Evolutionary conservation across 2,797 vertebrate species (phyloP), one percentile per base, ranked within the genome.

Genomic region (Anguilla obscura): DNA sequence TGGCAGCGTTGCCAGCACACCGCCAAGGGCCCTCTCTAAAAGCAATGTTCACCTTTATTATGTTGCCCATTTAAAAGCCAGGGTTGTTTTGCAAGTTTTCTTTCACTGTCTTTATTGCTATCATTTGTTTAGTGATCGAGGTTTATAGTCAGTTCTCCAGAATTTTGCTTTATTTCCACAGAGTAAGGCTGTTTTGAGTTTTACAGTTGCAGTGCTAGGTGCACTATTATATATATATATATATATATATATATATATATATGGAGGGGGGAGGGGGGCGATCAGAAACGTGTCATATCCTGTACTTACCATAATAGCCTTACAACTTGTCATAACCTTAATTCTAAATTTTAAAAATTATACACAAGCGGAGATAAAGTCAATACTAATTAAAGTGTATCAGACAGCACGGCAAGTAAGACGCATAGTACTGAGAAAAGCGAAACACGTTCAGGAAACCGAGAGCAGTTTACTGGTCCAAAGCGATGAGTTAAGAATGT

Each of bases 1-100:
- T 87, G 79, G 80, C 60, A 87, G 45, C 52, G 76, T 63, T 66
- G 79, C 56, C 48, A 27, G 71, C 80, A 69, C 58, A 66, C 54
- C 82, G 56, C 45, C 76, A 87, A 79, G 83, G 45, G 56, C 83
- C 24, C 48, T 24, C 50, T 83, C 14, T 18, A 69, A 84, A 54
- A 71, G 82, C 27, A 84, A 14, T 27, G 27, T 45, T 56, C 27
- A 74, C 80, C 48, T 50, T 84, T 84, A 50, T 40, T 74, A 56
- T 50, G 27, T 36, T 18, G 18, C 48, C 45, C 30, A 87, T n/a
- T 66, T 71, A 71, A 16, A 84, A 40, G 45, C 63, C 6, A 69
- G 27, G 30, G 60, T 18, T 36, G 60, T n/a, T 80, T 63, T 30
- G n/a, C 56, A 83, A 30, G 36, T 80, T 82, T 40, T 45, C 6